phyloP scores from a whole-genome alignment of 2,113 vertebrate species.

The Sylvietta virens region DNA sequence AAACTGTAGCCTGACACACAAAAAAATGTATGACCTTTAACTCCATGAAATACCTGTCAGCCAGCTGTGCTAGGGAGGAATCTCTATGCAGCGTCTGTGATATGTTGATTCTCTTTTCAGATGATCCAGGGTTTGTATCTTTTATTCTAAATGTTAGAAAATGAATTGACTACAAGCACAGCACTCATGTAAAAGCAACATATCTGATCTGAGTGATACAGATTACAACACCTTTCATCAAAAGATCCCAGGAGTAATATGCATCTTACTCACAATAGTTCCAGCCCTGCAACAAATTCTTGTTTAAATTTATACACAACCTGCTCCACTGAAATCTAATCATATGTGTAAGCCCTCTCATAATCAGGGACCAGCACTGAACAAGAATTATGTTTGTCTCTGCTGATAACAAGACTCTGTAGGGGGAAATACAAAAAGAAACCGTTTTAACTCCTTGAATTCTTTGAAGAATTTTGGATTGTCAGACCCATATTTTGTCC shows the following conservation, averaged over 20 bases:
- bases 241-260: background rate
- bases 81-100: background rate
- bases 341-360: background rate
- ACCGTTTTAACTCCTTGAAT: background rate
- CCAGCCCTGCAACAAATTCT: background rate
- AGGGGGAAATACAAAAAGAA: background rate
- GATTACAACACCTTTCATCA: slow-evolving; percentile 16
- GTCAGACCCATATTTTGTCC: background rate
- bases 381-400: background rate
- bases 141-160: background rate
- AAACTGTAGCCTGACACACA: background rate
- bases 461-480: background rate
- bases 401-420: background rate
- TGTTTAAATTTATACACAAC: background rate
- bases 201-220: background rate
- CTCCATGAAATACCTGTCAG: background rate
- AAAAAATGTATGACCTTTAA: background rate
- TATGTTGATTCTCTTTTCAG: background rate
- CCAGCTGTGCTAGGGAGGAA: background rate
- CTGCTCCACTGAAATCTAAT: slow-evolving; percentile 6
- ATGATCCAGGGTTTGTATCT: background rate
- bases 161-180: slow-evolving; percentile 1
- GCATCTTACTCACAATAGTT: background rate
- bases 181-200: background rate
- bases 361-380: background rate